Base-by-base conservation (phyloP, 2,888 invertebrate genomes). In the Subacronicta megacephala region DNA sequence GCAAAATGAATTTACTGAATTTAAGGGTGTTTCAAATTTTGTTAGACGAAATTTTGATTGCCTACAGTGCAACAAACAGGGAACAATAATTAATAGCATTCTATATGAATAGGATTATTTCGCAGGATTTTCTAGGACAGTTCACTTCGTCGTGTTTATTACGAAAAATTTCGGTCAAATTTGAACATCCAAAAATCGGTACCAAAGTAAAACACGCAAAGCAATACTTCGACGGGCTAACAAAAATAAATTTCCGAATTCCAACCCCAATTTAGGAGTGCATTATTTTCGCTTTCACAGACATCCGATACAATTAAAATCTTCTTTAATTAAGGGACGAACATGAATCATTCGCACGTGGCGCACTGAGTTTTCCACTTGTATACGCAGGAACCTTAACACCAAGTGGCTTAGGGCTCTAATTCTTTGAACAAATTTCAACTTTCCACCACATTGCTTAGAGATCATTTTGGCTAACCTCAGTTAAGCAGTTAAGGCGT, bases 251-350 rank as follows among this genome's bases (percentile, higher is more conserved):
- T 93, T 90, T 88, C 85, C 87, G 77, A 85, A 85, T 81, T 82
- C 90, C 87, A 83, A 88, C 92, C 93, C 93, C 92, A 93, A 93
- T 93, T 93, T 93, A 91, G 92, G 90, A 93, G 87, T 93, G 92
- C 93, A 94, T 94, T 94, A 94, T 94, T 93, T 94, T 94, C 92
- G 90, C 91, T 93, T 94, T 91, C 92, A 89, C 92, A 92, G 93
- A 92, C 94, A 93, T 93, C 93, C 93, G 92, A 94, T 94, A 94
- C 94, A 94, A 94, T 94, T 94, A 94, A 94, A 94, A 94, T 94
- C 94, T 94, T 94, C 94, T 94, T 94, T 94, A 94, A 94, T 94
- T 94, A 94, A 94, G 94, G 94, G 90, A 90, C 88, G 87, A 83
- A 88, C 80, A 92, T 94, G 90, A 93, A 94, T 94, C 94, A 94